A percentile compares a stretch with the other conserved stretches of the same genome.
These are phyloP conservation scores for Gryon sp. DNA, from an alignment of 1,140 invertebrate species.

Conservation along the genomic window DNA sequence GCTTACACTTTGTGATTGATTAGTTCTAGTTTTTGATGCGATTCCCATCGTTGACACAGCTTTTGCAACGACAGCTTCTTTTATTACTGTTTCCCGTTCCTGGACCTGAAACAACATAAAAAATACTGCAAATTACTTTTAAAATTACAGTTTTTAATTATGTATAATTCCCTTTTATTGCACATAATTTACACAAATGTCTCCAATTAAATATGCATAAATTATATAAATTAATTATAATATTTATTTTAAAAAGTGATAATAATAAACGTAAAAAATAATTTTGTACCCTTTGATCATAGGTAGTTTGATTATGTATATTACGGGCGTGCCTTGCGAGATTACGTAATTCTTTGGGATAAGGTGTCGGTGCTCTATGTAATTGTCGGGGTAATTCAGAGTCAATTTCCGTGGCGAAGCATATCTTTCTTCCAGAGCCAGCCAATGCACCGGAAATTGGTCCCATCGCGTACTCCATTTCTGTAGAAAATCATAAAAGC, in stretches of 20 bases:
- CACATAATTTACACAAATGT: no score
- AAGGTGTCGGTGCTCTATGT: conserved; percentile 92
- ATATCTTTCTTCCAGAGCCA: conserved; percentile 81
- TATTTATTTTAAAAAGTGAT: no score
- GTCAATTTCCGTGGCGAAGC: conserved; percentile 84
- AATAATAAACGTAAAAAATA: no score
- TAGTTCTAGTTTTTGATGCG: conserved; percentile 64
- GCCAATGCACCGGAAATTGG: conserved; percentile 72
- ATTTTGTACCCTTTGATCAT: conserved; percentile 73
- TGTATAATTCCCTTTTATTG: no score
- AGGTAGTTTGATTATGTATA: conserved; percentile 75
- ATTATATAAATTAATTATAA: no score
- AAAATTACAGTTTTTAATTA: no score
- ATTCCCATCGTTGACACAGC: conserved; percentile 66
- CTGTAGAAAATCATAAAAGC: conserved; percentile 48
- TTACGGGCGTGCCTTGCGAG: conserved; percentile 87
- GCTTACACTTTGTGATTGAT: conserved; percentile 60
- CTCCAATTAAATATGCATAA: no score
- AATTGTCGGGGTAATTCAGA: conserved; percentile 82
- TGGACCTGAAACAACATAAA: conserved; percentile 60
- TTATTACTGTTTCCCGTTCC: conserved; percentile 71
- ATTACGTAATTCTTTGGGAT: conserved; percentile 94
- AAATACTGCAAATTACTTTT: no score
- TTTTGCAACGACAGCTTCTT: conserved; percentile 74
- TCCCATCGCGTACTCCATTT: conserved; percentile 73